phyloP scores from a whole-genome alignment of 2,797 vertebrate species.

The Myotis vivesi region DNA sequence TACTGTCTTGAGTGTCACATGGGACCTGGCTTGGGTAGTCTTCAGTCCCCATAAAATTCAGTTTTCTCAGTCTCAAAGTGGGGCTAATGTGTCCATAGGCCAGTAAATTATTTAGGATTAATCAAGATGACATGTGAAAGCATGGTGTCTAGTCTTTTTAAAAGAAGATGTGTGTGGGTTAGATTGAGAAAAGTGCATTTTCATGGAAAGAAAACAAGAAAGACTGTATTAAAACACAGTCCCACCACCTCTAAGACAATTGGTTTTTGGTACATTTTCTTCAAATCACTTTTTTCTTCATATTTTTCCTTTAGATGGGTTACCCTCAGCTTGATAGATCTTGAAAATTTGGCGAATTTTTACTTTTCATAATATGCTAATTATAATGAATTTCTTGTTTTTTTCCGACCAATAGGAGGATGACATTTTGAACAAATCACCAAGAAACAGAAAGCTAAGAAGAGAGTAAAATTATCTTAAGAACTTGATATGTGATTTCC shows the following conservation, averaged over 20 bases:
- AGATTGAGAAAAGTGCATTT: background rate
- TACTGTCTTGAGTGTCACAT: background rate
- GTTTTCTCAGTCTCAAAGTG: background rate
- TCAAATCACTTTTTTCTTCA: background rate
- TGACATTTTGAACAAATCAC: slow-evolving; percentile 94
- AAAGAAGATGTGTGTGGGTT: background rate
- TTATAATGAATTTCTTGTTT: slow-evolving; percentile 47
- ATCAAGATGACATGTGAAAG: background rate
- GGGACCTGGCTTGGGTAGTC: background rate
- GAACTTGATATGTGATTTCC: slow-evolving; percentile 84
- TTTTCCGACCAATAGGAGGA: slow-evolving; percentile 87
- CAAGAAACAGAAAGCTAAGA: slow-evolving; percentile 94
- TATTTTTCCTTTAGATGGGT: slow-evolving; percentile 35
- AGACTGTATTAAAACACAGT: background rate
- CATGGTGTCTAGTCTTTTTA: background rate
- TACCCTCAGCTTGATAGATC: background rate
- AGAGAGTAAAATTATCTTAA: slow-evolving; percentile 91
- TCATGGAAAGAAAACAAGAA: slow-evolving; percentile 4
- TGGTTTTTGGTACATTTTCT: background rate
- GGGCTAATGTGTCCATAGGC: background rate
- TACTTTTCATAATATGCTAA: slow-evolving; percentile 16
- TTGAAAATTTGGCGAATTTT: background rate
- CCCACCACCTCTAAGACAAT: background rate
- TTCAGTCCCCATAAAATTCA: background rate
- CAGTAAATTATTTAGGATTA: background rate